A percentile compares a stretch with the other conserved stretches of the same genome.
These are phyloP conservation scores for Meandrusa payeni DNA, from an alignment of 2,888 invertebrate species.

Conservation along the genomic window DNA sequence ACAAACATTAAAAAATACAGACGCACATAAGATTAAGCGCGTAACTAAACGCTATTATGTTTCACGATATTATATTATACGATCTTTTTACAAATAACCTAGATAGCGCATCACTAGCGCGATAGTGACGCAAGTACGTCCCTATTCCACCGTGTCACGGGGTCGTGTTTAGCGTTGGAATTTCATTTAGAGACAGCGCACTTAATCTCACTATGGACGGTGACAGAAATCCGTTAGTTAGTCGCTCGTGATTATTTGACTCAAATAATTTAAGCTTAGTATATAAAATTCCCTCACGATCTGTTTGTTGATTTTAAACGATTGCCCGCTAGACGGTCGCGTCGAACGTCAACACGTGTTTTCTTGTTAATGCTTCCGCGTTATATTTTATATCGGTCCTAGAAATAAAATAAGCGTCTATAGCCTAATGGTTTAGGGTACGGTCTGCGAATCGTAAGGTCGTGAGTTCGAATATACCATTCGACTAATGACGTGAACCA, in stretches of 20 bases:
- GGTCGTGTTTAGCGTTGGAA: constrained; percentile 35
- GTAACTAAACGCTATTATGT: too few species aligned
- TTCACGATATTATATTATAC: constrained; percentile 27
- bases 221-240: constrained; percentile 36
- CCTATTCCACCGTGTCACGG: constrained; percentile 28
- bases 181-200: constrained; percentile 46
- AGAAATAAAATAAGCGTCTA: too few species aligned
- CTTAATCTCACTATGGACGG: constrained; percentile 37
- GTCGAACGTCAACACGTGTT: too few species aligned
- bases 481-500: too few species aligned
- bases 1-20: too few species aligned
- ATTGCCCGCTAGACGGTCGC: background rate
- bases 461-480: too few species aligned
- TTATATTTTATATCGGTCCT: too few species aligned
- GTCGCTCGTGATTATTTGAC: constrained; percentile 7
- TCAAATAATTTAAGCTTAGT: constrained; percentile 1
- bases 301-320: background rate
- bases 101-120: constrained; percentile 4
- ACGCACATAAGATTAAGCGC: too few species aligned
- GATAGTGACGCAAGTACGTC: constrained; percentile 27
- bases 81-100: background rate
- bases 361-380: too few species aligned
- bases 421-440: too few species aligned
- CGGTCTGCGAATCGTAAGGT: too few species aligned
- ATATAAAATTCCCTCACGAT: constrained; percentile 1